Percentiles rank a stretch among this genome's conserved stretches.
These are phyloP conservation scores for Leucophenga montana DNA, from an alignment of 2,888 invertebrate genomes.

Conservation along the genomic window DNA sequence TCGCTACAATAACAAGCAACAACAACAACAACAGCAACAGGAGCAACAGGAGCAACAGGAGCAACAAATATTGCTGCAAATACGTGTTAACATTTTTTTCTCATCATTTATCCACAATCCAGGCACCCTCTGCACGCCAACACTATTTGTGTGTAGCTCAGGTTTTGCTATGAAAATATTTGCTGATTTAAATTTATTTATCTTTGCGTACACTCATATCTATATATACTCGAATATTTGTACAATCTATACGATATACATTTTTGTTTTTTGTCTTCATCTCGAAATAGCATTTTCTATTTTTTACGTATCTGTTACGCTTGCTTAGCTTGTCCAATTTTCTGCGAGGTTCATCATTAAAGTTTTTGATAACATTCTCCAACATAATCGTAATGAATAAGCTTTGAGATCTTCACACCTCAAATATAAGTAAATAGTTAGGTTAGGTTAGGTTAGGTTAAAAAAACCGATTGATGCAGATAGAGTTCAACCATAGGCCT, in stretches of 20 bases:
- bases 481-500: no score
- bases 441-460: no score
- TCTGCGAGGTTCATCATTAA: background rate
- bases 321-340: background rate
- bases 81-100: background rate
- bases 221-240: background rate
- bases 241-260: no score
- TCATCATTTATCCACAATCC: background rate
- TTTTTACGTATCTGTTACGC: background rate
- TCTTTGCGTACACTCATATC: conserved; percentile 1
- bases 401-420: no score
- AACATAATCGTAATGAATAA: no score
- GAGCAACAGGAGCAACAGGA: background rate
- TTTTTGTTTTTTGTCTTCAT: no score
- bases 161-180: conserved; percentile 17
- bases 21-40: conserved; percentile 9
- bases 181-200: conserved; percentile 20
- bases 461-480: no score
- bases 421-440: no score
- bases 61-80: background rate
- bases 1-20: background rate
- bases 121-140: no score
- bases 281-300: no score
- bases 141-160: background rate
- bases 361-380: no score